Percentiles rank a stretch among this genome's conserved stretches.
These are phyloP conservation scores for Acleris cristana DNA, from an alignment of 2,888 invertebrate species.

Conservation along the genomic window DNA sequence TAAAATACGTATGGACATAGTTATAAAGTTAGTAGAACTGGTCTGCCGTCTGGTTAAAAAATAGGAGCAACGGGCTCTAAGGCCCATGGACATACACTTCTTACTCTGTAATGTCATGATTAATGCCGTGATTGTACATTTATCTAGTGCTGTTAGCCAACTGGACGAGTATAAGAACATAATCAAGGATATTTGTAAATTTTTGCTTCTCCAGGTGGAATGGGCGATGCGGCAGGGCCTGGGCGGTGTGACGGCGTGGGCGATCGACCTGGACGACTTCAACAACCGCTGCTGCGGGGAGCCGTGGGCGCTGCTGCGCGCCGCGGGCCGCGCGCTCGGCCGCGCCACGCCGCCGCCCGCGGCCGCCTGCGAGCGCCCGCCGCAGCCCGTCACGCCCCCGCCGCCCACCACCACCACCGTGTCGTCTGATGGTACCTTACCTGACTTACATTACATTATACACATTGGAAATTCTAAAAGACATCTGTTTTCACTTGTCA, in stretches of 20 bases:
- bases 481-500: no score
- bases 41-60: no score
- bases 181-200: neutral
- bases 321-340: slow-evolving; percentile 90
- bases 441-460: slow-evolving; percentile 6
- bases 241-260: slow-evolving; percentile 94
- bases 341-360: slow-evolving; percentile 80
- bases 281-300: slow-evolving; percentile 92
- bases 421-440: slow-evolving; percentile 64
- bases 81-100: no score
- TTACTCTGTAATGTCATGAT: no score
- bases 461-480: no score
- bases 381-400: slow-evolving; percentile 88
- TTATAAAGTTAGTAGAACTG: no score
- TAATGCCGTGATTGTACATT: no score
- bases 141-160: no score
- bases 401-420: slow-evolving; percentile 89
- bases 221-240: slow-evolving; percentile 89
- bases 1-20: no score
- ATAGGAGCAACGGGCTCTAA: no score
- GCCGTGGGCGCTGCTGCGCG: slow-evolving; percentile 89
- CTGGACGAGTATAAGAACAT: no score
- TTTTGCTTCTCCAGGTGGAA: slow-evolving; percentile 78
- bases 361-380: slow-evolving; percentile 86
- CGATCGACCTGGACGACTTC: slow-evolving; percentile 94